Evolutionary conservation across 2,113 vertebrate species (phyloP), one percentile per base, ranked within the genome.

Genomic region (Chloroceryle aenea): DNA sequence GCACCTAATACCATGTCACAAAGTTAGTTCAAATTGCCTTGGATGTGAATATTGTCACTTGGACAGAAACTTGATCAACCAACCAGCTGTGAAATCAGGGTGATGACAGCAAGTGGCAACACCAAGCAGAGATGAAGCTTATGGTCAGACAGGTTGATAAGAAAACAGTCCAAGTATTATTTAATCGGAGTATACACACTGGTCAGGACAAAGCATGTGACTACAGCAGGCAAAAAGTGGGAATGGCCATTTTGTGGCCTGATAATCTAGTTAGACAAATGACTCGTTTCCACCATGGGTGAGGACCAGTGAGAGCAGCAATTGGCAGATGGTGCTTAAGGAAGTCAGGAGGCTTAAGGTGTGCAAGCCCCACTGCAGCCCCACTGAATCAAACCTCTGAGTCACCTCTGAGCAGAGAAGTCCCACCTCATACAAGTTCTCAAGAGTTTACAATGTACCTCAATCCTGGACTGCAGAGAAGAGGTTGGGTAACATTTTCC

Each of bases 61-160:
- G 40, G 58, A 83, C 19, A 80, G 29, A 86, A 83, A 73, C 17
- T 17, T 36, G 23, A 61, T 47, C 52, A 20, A 45, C 45, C 19
- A 82, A 20, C 8, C 38, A 90, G 6, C 40, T 56, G 14, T n/a
- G 53, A 66, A 52, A 50, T 73, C 45, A 53, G 56, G 23, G 12
- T 67, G 15, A 61, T 0, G 3, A 43, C 6, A 55, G 32, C 11
- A 61, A 72, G 58, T 26, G 63, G 32, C 21, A 75, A 29, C 17
- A 26, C 0, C 1, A 75, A 87, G 13, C 16, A 59, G 52, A 75
- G 9, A 67, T 45, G 5, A 92, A 50, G 14, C 0, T 0, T 36
- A 66, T 25, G 12, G 32, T 34, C 38, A 52, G 47, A 63, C n/a
- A 81, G 4, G 22, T 6, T 1, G 0, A 47, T 61, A 43, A 84